Conservation (phyloP, 2,888 invertebrate genomes). For the Spialia ferax region DNA sequence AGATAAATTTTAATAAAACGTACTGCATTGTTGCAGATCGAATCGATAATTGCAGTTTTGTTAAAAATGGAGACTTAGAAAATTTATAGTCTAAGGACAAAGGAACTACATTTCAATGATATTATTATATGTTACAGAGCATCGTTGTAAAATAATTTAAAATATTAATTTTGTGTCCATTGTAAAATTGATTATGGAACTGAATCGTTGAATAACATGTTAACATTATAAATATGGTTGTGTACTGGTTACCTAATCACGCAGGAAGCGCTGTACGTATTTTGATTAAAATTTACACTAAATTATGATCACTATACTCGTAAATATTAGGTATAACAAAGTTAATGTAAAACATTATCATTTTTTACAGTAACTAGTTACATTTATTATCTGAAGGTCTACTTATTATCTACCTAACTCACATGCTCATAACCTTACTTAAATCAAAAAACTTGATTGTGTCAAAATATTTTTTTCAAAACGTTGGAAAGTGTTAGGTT, state of each 20-base stretch:
- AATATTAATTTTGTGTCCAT: background rate
- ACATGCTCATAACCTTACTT: no score
- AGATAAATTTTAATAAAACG: conserved; percentile 27
- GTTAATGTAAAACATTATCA: no score
- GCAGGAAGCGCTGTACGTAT: background rate
- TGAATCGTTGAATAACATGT: background rate
- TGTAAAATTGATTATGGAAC: background rate
- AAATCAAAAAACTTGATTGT: no score
- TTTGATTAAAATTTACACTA: background rate
- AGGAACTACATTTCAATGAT: conserved; percentile 6
- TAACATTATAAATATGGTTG: background rate
- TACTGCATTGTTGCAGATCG: conserved; percentile 25
- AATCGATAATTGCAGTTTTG: conserved; percentile 32
- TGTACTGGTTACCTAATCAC: background rate
- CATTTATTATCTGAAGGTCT: no score
- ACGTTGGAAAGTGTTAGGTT: no score
- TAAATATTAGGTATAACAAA: no score
- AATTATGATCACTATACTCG: no score
- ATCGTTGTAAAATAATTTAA: background rate
- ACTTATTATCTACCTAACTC: no score
- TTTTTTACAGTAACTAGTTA: no score
- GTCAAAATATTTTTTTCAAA: no score
- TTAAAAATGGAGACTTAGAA: conserved; percentile 33
- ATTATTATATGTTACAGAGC: background rate
- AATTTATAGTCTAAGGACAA: conserved; percentile 25